Evolutionary conservation across 2,888 invertebrate species (phyloP), one percentile per base, ranked within the genome.

Genomic region (Trissolcus japonicus): DNA sequence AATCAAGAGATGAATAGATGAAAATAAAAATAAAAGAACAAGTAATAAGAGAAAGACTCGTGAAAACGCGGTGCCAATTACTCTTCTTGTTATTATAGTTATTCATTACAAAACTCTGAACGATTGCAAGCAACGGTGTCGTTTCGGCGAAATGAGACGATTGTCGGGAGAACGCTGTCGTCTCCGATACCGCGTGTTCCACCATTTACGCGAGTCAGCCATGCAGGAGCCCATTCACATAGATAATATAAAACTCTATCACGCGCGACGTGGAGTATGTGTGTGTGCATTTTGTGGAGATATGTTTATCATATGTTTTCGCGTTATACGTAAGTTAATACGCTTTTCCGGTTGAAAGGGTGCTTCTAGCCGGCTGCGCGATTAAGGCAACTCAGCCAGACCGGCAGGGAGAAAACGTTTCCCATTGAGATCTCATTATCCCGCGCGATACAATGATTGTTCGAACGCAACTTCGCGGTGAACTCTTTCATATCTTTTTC

Each of bases 161-260:
- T 78, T 80, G 80, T 80, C 76, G 74, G 76, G 71, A 71, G 50
- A 59, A 43, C 35, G 56, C 51, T 53, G 67, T 59, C 68, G 78
- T 80, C 74, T 68, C 77, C 77, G 76, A 80, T 82, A 80, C 65
- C 80, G 76, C 79, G 77, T 78, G 76, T 66, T 82, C 74, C 72
- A 68, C 84, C 83, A 86, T 88, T 87, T 85, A 86, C 78, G 79
- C 83, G 84, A 84, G 80, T 83, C 85, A 87, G 83, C 85, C 85
- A 87, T 84, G 87, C 86, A 86, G 84, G 84, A 86, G 80, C 82
- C 84, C 83, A 85, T 86, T 86, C 85, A 85, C 77, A 76, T 78
- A 80, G 83, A 83, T 83, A 85, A 84, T 83, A 83, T 82, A 84
- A 83, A 86, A 86, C 80, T 82, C 82, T 79, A 84, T 86, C 82